Conservation (phyloP, 1,140 invertebrate genomes). For the Sminthurinus signatus region DNA sequence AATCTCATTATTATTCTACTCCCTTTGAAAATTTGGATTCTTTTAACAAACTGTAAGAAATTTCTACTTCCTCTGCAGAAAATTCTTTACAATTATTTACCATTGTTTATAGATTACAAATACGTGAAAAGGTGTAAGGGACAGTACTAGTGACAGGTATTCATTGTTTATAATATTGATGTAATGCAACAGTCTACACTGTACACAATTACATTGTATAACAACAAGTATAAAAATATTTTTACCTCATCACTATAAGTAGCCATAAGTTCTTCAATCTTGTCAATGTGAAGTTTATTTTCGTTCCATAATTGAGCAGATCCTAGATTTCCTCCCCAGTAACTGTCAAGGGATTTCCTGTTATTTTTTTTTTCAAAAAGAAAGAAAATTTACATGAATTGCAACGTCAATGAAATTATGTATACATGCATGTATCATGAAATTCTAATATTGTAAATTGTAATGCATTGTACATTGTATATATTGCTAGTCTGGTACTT, state of each 20-base stretch:
- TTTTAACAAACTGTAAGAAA: no score
- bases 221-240: neutral
- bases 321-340: conserved; percentile 77
- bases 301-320: conserved; percentile 82
- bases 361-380: no score
- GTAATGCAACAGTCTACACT: neutral
- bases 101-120: no score
- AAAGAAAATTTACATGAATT: no score
- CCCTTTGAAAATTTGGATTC: no score
- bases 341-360: conserved; percentile 14
- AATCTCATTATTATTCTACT: no score
- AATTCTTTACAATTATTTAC: no score
- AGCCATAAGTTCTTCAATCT: conserved; percentile 23
- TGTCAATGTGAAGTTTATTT: conserved; percentile 72
- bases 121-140: neutral
- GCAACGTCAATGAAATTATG: no score
- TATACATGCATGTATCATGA: no score
- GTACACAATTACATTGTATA: neutral
- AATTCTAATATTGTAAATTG: no score
- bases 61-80: neutral
- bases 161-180: neutral
- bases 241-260: conserved; percentile 18
- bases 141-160: neutral
- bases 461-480: no score
- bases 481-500: no score